Conservation (phyloP, 30 jellyfish, hydroid and myxozoan species). For the Pseudorhiza aurosa region DNA sequence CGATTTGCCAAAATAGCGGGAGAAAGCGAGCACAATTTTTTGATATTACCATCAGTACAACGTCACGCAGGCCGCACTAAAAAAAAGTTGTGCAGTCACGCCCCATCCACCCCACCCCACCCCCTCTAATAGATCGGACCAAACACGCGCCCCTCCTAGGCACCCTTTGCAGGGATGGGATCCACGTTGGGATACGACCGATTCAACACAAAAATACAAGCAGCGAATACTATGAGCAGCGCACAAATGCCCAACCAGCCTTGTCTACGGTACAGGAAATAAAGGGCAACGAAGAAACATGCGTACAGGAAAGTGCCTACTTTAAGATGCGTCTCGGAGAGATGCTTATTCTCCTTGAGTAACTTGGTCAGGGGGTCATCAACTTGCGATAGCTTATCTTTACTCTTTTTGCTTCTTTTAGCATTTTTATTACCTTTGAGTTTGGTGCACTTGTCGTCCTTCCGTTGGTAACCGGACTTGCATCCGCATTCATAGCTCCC, state of each 20-base stretch:
- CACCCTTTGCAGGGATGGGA: not conserved
- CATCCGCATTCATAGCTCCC: conserved; percentile 87
- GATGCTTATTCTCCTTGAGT: conserved; percentile 36
- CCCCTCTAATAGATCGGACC: too few relatives aligned
- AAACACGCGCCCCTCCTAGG: too few relatives aligned
- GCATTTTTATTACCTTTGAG: conserved; percentile 41
- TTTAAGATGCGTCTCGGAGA: conserved; percentile 69
- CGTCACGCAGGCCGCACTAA: too few relatives aligned
- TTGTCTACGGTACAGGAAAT: conserved; percentile 10
- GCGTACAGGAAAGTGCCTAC: conserved; percentile 80
- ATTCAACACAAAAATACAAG: not conserved
- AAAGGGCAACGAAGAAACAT: conserved; percentile 50
- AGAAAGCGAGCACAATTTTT: too few relatives aligned
- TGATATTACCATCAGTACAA: too few relatives aligned
- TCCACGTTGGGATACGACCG: not conserved
- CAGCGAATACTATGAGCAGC: conserved; percentile 1
- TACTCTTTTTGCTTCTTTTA: conserved; percentile 21
- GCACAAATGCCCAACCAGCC: conserved; percentile 29
- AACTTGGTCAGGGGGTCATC: conserved; percentile 11
- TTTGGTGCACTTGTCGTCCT: conserved; percentile 67
- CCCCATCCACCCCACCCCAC: too few relatives aligned
- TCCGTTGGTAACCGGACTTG: conserved; percentile 68
- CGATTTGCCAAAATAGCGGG: too few relatives aligned
- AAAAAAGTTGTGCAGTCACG: too few relatives aligned
- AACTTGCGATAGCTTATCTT: not conserved